Base-by-base conservation (phyloP, 2,113 vertebrate species). In the Gymnogyps californianus region DNA sequence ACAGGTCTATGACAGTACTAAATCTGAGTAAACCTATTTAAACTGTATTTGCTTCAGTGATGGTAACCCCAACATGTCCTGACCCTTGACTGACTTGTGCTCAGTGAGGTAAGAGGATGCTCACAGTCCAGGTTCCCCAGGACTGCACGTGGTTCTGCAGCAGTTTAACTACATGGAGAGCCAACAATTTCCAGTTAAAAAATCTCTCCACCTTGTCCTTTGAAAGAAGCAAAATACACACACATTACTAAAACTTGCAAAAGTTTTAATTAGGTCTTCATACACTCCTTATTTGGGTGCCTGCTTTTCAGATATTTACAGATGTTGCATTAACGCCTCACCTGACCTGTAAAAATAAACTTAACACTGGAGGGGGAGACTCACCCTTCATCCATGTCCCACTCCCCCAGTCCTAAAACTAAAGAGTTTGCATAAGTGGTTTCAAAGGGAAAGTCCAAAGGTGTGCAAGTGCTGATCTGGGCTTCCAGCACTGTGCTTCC, bases 81-180 rank as follows among this genome's bases (percentile, higher is more conserved):
- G 34, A 76, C 22, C 20, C 31, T 44, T 8, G 13, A 34, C 6
- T 1, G 9, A 7, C 14, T 61, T 42, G 10, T 24, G 59, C 24
- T 54, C 31, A 44, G 32, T 0, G 0, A 89, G 36, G 21, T 61
- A 16, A 0, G 3, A 64, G 57, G 20, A 19, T 20, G 6, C 13
- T 90, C 13, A 54, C 28, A 36, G 31, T 20, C 31, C 55, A 89
- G 28, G 28, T 36, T 78, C 28, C 13, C 12, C 5, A 7, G 46
- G 8, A 69, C 24, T 65, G 34, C 38, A 62, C 20, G 32, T 80
- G 4, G 0, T 46, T 83, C 72, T 89, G 32, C 31, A 87, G 19
- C 17, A 87, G n/a, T 26, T 51, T 42, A 26, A 22, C 40, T 32
- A 62, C 19, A 20, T 11, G 10, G 59, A 75, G 6, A 67, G 9